Conservation (phyloP, 2,113 vertebrate species). For the Pagrus major region DNA sequence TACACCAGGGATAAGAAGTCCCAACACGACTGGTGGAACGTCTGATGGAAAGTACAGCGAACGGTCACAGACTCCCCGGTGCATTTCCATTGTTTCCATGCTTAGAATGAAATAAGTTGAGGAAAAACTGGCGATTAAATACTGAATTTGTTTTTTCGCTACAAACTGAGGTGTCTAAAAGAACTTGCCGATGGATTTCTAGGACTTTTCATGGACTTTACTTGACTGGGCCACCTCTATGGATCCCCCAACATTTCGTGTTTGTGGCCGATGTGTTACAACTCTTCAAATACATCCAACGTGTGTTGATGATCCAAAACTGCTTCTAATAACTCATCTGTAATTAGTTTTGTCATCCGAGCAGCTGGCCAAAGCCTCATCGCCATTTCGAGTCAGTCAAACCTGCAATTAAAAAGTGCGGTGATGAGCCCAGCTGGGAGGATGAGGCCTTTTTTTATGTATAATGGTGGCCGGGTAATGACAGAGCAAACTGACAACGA, state of each 20-base stretch:
- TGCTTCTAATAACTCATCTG: constrained; percentile 71
- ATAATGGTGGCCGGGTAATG: constrained; percentile 77
- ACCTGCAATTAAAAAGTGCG: constrained; percentile 80
- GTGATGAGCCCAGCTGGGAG: constrained; percentile 71
- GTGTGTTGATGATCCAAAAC: constrained; percentile 48
- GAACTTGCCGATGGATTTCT: background rate
- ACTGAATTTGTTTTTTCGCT: constrained; percentile 12
- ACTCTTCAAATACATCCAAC: background rate
- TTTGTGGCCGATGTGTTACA: background rate
- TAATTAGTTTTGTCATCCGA: constrained; percentile 78
- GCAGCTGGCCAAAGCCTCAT: constrained; percentile 71
- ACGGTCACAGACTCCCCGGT: background rate
- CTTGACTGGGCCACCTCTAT: background rate
- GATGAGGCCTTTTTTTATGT: constrained; percentile 60
- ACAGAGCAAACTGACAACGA: constrained; percentile 77
- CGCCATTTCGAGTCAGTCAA: constrained; percentile 59
- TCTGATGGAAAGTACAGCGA: constrained; percentile 55
- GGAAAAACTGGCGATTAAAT: constrained; percentile 8
- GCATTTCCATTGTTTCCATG: constrained; percentile 36
- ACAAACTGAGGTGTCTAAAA: background rate
- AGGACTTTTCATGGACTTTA: background rate
- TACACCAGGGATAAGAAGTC: constrained; percentile 49
- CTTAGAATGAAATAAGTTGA: constrained; percentile 30
- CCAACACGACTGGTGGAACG: constrained; percentile 27
- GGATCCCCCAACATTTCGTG: background rate